A percentile compares a stretch with the other conserved stretches of the same genome.
Evolutionary conservation across 2,113 vertebrate species (phyloP).

Genomic region (Pelecanoides urinatrix): DNA sequence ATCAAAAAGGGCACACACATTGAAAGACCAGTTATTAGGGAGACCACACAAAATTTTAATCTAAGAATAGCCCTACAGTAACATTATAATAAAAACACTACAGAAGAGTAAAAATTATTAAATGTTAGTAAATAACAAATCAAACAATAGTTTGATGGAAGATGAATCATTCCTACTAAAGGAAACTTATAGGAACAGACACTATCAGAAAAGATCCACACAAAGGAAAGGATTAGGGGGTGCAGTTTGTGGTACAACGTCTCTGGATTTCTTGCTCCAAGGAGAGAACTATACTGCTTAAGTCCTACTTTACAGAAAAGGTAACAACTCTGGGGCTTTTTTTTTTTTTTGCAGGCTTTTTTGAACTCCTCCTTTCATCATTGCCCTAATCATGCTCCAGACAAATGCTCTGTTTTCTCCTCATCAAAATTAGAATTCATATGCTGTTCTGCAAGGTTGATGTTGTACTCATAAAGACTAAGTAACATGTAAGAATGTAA

Average conservation of each 20-base stretch:
- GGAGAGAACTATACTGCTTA: background rate
- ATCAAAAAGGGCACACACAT: background rate
- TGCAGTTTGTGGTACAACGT: background rate
- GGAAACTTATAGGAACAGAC: background rate
- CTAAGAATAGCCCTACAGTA: background rate
- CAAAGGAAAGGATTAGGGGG: background rate
- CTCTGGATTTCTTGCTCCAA: background rate
- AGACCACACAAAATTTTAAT: background rate
- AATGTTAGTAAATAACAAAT: background rate
- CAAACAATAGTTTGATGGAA: background rate
- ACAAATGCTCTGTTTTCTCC: background rate
- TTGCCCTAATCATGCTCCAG: background rate
- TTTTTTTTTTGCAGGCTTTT: background rate
- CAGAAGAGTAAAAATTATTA: background rate
- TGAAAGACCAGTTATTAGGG: background rate
- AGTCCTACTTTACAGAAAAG: background rate
- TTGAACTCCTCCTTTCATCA: background rate
- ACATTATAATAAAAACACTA: background rate
- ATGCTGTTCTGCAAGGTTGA: background rate
- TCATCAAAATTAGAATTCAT: background rate
- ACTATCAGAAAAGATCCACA: background rate
- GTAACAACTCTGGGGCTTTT: background rate
- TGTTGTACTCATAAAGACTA: background rate
- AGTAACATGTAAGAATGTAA: background rate
- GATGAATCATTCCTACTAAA: background rate